These are phyloP conservation scores for Lycophotia porphyrea DNA, from an alignment of 2,888 invertebrate genomes.

Conservation along the genomic window DNA sequence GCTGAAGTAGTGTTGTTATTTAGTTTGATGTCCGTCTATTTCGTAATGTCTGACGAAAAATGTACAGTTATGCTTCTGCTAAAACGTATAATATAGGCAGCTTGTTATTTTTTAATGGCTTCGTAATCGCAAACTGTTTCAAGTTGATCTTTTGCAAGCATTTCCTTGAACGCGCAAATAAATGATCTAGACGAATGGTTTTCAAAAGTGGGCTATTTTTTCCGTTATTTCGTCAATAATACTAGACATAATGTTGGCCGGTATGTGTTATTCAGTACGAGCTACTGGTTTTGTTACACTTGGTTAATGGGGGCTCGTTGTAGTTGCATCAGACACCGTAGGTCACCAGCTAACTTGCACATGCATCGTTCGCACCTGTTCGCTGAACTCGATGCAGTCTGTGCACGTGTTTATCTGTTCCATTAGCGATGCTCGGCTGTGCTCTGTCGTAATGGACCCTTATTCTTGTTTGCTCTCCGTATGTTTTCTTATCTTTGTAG, in stretches of 20 bases:
- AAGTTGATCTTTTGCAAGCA: conserved; percentile 39
- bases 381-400: conserved; percentile 40
- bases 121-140: conserved; percentile 36
- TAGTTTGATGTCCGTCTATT: conserved; percentile 38
- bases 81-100: conserved; percentile 24
- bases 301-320: conserved; percentile 49
- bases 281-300: conserved; percentile 62
- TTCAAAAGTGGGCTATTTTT: conserved; percentile 57
- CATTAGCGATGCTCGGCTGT: conserved; percentile 63
- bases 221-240: conserved; percentile 45
- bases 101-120: conserved; percentile 26
- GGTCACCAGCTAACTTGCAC: conserved; percentile 47
- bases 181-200: conserved; percentile 39
- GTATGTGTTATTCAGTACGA: conserved; percentile 51
- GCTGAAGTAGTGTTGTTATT: conserved; percentile 37
- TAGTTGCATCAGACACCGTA: conserved; percentile 60
- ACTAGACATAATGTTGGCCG: conserved; percentile 22
- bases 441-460: conserved; percentile 59
- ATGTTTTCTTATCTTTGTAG: conserved; percentile 48
- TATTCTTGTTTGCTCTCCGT: conserved; percentile 57
- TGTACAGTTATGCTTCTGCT: conserved; percentile 31
- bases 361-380: conserved; percentile 61
- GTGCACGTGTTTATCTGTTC: conserved; percentile 62
- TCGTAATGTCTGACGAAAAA: conserved; percentile 36
- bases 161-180: conserved; percentile 46